Conservation (phyloP, 2,888 invertebrate species). For the Drosophila anceps region DNA sequence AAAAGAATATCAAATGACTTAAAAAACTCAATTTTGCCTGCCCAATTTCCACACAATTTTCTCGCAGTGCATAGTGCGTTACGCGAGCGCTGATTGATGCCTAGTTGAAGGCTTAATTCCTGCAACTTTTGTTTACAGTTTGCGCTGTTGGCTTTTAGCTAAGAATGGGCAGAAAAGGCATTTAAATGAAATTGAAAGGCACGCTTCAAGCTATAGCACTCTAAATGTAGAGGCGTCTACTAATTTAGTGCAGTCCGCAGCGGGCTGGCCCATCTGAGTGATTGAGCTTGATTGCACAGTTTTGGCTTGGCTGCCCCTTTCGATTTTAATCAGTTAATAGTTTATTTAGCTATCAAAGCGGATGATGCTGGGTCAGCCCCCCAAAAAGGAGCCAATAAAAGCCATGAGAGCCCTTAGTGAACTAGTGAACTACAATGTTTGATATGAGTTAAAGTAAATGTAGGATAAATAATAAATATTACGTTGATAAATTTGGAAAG, state of each 20-base stretch:
- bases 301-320: slow-evolving; percentile 47
- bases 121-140: slow-evolving; percentile 50
- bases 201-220: slow-evolving; percentile 27
- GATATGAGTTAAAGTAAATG: not conserved
- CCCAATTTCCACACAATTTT: not conserved
- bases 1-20: not conserved
- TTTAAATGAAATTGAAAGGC: slow-evolving; percentile 74
- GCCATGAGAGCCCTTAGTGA: not conserved
- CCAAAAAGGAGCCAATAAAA: slow-evolving; percentile 9
- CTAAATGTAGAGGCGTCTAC: slow-evolving; percentile 70
- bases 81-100: slow-evolving; percentile 60
- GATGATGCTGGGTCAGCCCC: slow-evolving; percentile 8
- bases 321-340: slow-evolving; percentile 80
- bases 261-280: slow-evolving; percentile 37
- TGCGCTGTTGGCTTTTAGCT: slow-evolving; percentile 6
- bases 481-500: not conserved
- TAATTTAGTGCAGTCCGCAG: slow-evolving; percentile 60
- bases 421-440: not conserved
- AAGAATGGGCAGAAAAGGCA: slow-evolving; percentile 18
- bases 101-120: slow-evolving; percentile 50
- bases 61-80: slow-evolving; percentile 32
- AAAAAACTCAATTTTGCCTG: not conserved
- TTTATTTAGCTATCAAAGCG: slow-evolving; percentile 72
- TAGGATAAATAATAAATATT: not conserved
- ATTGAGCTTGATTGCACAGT: slow-evolving; percentile 64